Percentiles rank a stretch among this genome's conserved stretches.
phyloP scores from a whole-genome alignment of 1,140 invertebrate genomes.

The Chironomus striatipennis region DNA sequence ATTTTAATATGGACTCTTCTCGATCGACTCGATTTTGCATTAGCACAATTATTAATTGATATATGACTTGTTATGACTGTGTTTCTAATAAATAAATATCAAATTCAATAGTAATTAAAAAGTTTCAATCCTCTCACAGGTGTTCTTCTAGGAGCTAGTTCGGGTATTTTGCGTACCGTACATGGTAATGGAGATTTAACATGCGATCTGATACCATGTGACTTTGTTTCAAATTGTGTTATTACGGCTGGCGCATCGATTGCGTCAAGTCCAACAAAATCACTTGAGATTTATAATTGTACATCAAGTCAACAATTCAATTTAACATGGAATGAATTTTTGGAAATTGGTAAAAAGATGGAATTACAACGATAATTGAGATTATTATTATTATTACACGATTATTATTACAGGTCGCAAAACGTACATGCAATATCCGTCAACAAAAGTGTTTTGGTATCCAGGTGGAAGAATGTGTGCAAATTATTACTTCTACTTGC shows the following conservation, averaged over 20 bases:
- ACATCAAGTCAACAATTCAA: slow-evolving; percentile 40
- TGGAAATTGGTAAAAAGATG: slow-evolving; percentile 41
- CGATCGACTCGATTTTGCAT: no score
- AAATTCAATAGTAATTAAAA: no score
- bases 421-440: slow-evolving; percentile 37
- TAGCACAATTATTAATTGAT: no score
- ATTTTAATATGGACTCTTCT: no score
- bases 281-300: slow-evolving; percentile 38
- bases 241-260: slow-evolving; percentile 53
- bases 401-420: slow-evolving; percentile 27
- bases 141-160: slow-evolving; percentile 51
- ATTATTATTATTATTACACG: neutral
- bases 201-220: slow-evolving; percentile 56
- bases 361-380: neutral
- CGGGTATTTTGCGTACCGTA: slow-evolving; percentile 60
- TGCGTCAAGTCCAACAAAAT: slow-evolving; percentile 34
- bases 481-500: slow-evolving; percentile 44
- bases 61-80: no score
- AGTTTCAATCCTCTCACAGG: slow-evolving; percentile 47
- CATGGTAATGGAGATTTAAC: slow-evolving; percentile 37
- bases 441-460: slow-evolving; percentile 51
- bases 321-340: slow-evolving; percentile 54
- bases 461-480: slow-evolving; percentile 51
- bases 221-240: slow-evolving; percentile 54
- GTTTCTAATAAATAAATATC: no score